These are phyloP conservation scores for Hydrotaea cyrtoneurina DNA, from an alignment of 2,888 invertebrate species.

Conservation along the genomic window DNA sequence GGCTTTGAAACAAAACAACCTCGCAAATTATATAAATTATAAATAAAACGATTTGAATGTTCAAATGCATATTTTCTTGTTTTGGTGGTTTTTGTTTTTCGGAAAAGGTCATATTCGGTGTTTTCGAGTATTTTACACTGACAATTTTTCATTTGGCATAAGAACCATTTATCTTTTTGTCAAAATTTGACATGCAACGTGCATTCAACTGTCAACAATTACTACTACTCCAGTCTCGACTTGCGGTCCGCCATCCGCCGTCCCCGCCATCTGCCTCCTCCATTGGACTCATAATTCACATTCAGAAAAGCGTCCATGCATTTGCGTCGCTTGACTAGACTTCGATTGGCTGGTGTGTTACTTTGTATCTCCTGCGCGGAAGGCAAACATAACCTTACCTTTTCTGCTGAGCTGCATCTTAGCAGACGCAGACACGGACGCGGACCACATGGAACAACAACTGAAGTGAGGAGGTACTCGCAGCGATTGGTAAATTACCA, in stretches of 20 bases:
- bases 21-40: conserved; percentile 45
- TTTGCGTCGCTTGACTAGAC: not conserved
- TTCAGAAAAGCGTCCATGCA: conserved; percentile 4
- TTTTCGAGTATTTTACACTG: conserved; percentile 44
- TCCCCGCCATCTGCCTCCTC: not conserved
- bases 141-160: conserved; percentile 57
- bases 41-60: conserved; percentile 6
- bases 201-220: conserved; percentile 79
- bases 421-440: conserved; percentile 28
- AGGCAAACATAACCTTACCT: conserved; percentile 50
- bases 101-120: conserved; percentile 60
- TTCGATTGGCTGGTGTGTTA: conserved; percentile 13
- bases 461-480: conserved; percentile 33
- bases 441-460: conserved; percentile 20
- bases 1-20: not conserved
- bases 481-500: conserved; percentile 61
- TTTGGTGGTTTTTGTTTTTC: not conserved
- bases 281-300: conserved; percentile 25
- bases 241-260: not conserved
- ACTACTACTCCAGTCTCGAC: conserved; percentile 68
- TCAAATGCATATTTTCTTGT: conserved; percentile 21
- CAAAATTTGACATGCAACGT: conserved; percentile 76
- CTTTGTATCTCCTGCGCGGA: conserved; percentile 17
- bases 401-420: conserved; percentile 52
- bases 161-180: conserved; percentile 69